Evolutionary conservation across 2,888 invertebrate genomes (phyloP).

Genomic region (Eucera pruinosa): DNA sequence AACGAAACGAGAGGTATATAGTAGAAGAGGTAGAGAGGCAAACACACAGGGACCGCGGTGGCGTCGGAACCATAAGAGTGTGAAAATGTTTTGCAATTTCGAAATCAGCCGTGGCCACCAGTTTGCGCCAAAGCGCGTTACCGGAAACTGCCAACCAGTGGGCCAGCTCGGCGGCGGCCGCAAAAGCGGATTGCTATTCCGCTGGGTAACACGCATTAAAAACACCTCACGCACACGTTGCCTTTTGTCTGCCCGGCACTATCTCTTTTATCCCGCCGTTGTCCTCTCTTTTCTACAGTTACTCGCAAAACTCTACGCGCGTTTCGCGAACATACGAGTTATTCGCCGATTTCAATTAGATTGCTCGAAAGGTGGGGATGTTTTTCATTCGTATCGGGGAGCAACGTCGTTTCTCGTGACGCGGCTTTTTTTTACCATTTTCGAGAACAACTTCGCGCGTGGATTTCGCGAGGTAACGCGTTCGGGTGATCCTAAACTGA

Average conservation of each 20-base stretch:
- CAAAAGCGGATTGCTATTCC: constrained; percentile 80
- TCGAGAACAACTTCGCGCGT: no score
- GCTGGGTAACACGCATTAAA: constrained; percentile 72
- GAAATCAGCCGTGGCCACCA: constrained; percentile 79
- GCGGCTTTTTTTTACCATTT: no score
- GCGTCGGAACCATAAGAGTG: constrained; percentile 79
- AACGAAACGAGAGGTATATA: background rate
- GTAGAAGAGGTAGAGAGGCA: constrained; percentile 30
- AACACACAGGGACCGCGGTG: constrained; percentile 48
- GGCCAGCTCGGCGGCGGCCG: constrained; percentile 69
- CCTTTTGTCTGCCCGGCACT: constrained; percentile 18
- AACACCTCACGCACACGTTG: constrained; percentile 70
- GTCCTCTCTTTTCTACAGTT: constrained; percentile 13
- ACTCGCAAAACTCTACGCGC: no score
- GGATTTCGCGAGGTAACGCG: no score
- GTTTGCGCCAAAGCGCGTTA: constrained; percentile 78
- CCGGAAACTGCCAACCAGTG: constrained; percentile 71
- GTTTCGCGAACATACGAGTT: no score
- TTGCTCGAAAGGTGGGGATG: no score
- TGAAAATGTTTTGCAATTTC: constrained; percentile 84
- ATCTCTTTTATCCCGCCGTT: no score
- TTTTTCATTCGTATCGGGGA: no score
- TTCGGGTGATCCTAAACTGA: no score
- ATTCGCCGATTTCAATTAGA: no score
- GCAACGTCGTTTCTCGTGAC: no score